A percentile compares a stretch with the other conserved stretches of the same genome.
phyloP scores from a whole-genome alignment of 2,888 invertebrate species.

The Alloplasta piceator region DNA sequence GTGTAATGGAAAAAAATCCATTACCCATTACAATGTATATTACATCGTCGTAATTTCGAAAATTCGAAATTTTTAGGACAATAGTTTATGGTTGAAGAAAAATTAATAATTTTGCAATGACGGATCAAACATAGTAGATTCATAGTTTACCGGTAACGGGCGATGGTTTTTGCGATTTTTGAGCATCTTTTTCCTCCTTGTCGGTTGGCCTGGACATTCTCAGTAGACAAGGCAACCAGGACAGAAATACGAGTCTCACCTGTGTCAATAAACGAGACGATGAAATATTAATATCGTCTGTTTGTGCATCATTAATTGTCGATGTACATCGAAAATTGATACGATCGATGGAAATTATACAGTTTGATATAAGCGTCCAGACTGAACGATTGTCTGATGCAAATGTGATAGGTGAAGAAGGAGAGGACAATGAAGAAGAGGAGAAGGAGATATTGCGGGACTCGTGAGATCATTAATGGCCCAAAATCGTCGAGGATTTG shows the following conservation, averaged over 20 bases:
- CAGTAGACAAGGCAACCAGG: constrained; percentile 98
- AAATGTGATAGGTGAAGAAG: constrained; percentile 13
- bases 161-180: constrained; percentile 82
- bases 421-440: background rate
- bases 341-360: constrained; percentile 42
- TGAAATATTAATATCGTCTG: too few species aligned
- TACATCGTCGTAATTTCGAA: too few species aligned
- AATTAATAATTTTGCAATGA: background rate
- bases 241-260: constrained; percentile 96
- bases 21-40: too few species aligned
- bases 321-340: constrained; percentile 36
- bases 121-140: constrained; percentile 16
- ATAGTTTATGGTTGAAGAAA: too few species aligned
- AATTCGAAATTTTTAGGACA: too few species aligned
- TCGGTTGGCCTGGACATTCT: constrained; percentile 93
- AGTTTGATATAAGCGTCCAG: constrained; percentile 28
- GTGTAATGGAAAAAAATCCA: too few species aligned
- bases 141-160: constrained; percentile 80
- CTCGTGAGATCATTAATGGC: constrained; percentile 16
- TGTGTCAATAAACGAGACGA: constrained; percentile 80
- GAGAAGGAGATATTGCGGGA: background rate
- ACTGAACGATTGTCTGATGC: constrained; percentile 29
- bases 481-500: constrained; percentile 43
- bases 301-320: constrained; percentile 21
- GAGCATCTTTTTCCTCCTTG: constrained; percentile 80